Base-by-base conservation (phyloP, 2,888 invertebrate species). In the Stenichneumon culpator region DNA sequence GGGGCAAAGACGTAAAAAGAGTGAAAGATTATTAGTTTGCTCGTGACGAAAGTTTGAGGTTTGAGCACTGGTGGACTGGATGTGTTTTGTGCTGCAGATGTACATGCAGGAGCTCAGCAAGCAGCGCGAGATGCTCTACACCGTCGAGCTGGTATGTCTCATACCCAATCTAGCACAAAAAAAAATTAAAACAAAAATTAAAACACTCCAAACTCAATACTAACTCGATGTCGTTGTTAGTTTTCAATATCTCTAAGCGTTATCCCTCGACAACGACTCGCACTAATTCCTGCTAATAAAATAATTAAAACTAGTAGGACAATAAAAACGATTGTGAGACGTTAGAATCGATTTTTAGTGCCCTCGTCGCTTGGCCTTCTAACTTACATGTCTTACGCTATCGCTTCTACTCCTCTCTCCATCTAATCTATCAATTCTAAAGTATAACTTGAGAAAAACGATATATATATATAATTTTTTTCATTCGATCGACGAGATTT, bases 101-200 rank as follows among this genome's bases (percentile, higher is more conserved):
- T 97, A 97, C 96, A 96, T 97, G 95, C 97, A 97, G 95, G 98
- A 98, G 97, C 97, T 98, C 95, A 97, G 96, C 95, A 97, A 97
- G 95, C 97, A 97, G 95, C 96, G 97, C 95, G 97, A 97, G 95
- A 96, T 97, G 95, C 96, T 97, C 95, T 96, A 97, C 95, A 97
- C 97, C 94, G 97, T 97, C 95, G 97, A 97, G 96, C 95, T 97
- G 97, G 97, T 97, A 96, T 95, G 96, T 95, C 94, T 91, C 93
- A 89, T 94, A 93, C 93, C 94, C 90, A 93, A 80, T 85, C 69
- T 82, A 80, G 83, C 83, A 86, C 63, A 80, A 82, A 75, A 19
- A 69, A 44, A 52, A 60, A 25, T 11, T 25, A 57, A n/a, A 57
- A 19, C 25, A 22, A 50, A 47, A 36, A 25, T 57, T 39, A 47